Evolutionary conservation across 64 coral and sea anemone genomes (phyloP).

Genomic region (Dendronephthya gigantea): DNA sequence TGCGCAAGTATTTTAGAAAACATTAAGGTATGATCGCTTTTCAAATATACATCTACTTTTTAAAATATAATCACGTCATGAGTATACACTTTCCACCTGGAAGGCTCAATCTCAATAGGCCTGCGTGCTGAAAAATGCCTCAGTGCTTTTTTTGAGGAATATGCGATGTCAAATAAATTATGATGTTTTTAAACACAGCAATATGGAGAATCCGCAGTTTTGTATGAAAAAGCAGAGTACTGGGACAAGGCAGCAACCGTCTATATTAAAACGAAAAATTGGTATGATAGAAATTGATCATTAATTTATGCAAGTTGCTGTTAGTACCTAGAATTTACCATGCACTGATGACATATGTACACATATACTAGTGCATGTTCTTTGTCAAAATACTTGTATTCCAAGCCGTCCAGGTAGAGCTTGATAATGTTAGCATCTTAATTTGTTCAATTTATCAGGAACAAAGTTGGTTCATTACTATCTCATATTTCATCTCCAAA

Average conservation of each 20-base stretch:
- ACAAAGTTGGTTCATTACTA: slow-evolving; percentile 81
- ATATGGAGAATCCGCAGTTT: slow-evolving; percentile 84
- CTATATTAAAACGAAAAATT: slow-evolving; percentile 98
- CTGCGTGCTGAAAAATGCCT: no score
- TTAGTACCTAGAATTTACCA: no score
- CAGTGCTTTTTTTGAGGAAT: no score
- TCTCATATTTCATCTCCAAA: slow-evolving; percentile 67
- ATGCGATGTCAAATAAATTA: no score
- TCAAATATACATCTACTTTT: not conserved
- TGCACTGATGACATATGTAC: no score
- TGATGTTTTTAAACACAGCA: slow-evolving; percentile 33
- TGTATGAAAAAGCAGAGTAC: slow-evolving; percentile 95
- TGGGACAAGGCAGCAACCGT: slow-evolving; percentile 97
- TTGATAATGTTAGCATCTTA: not conserved
- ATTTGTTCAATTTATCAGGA: slow-evolving; percentile 33
- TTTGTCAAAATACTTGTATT: no score
- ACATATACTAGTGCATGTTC: no score
- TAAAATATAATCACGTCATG: no score
- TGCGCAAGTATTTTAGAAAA: slow-evolving; percentile 75
- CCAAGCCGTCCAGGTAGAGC: no score
- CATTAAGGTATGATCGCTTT: slow-evolving; percentile 52
- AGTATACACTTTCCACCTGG: no score
- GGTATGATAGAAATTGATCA: slow-evolving; percentile 42
- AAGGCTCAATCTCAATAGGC: no score
- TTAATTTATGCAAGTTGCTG: no score